Base-by-base conservation (phyloP, 2,797 vertebrate genomes). In the Phaenicophaeus curvirostris region DNA sequence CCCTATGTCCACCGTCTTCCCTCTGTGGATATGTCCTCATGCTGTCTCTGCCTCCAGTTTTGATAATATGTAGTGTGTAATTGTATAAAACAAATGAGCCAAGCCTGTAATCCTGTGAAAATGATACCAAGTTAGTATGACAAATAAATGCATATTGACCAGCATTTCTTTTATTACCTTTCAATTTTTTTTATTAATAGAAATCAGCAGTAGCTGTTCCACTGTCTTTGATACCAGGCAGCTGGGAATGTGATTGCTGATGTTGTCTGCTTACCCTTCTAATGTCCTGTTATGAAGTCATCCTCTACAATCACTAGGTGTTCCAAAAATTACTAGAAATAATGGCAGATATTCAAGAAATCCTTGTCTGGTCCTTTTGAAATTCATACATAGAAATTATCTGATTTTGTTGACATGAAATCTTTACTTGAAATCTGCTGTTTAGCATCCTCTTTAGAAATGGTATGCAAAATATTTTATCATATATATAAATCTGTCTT, bases 391-490 rank as follows among this genome's bases (percentile, higher is more conserved):
- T 41, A 27, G 61, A 28, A 91, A 82, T 90, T 74, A 77, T 79
- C 77, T 87, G 86, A 79, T 81, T 81, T 48, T 72, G 35, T 41
- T 81, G 65, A 71, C 66, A 67, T 57, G 62, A 94, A 90, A 93
- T 90, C 87, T 94, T 87, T 46, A 57, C 66, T 91, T 87, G 78
- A 51, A 96, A 93, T 95, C 84, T 91, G 74, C 83, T 89, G n/a
- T 27, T 90, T 74, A 93, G 15, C 30, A 75, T 93, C 41, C 30
- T 90, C 74, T 85, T 94, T 69, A 90, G 61, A 72, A 84, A 88
- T 67, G 91, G 91, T 93, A 96, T 90, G 91, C 6, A 37, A 95
- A 95, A n/a, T 66, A 96, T 95, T 94, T 96, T 95, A 91, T 94
- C 85, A 10, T 48, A 33, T 33, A 35, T 68, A 90, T 48, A 91